These are phyloP conservation scores for Cotesia vestalis DNA, from an alignment of 1,140 invertebrate genomes.

Conservation along the genomic window DNA sequence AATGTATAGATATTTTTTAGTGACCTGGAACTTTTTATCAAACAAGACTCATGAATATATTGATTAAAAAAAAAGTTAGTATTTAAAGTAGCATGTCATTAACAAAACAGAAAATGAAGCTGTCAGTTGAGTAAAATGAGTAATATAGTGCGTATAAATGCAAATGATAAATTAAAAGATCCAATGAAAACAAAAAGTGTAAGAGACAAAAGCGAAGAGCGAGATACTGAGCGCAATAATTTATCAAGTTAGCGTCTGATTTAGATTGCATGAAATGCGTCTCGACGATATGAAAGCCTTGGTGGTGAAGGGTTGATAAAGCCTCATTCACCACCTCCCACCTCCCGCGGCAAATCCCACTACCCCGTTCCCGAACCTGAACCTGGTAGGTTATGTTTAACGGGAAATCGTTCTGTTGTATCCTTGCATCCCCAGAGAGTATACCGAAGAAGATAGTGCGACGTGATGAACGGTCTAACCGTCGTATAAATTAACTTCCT, in stretches of 20 bases:
- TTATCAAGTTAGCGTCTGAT: conserved; percentile 21
- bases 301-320: conserved; percentile 58
- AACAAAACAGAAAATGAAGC: not conserved
- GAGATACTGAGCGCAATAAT: conserved; percentile 5
- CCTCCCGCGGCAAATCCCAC: not conserved
- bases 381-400: conserved; percentile 32
- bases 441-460: conserved; percentile 33
- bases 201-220: too few species aligned
- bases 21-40: too few species aligned
- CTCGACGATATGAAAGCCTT: conserved; percentile 47
- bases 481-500: conserved; percentile 59
- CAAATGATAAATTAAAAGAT: not conserved
- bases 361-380: not conserved
- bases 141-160: not conserved
- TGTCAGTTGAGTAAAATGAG: not conserved
- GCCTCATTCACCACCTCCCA: conserved; percentile 35
- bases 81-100: too few species aligned
- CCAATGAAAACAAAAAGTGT: not conserved
- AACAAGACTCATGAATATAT: too few species aligned
- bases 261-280: conserved; percentile 12
- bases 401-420: conserved; percentile 44
- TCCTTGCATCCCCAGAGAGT: conserved; percentile 43
- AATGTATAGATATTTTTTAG: too few species aligned
- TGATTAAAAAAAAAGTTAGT: too few species aligned
- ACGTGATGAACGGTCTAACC: conserved; percentile 39